Evolutionary conservation across 2,888 invertebrate genomes (phyloP), one percentile per base, ranked within the genome.

Genomic region (Metellina segmentata): DNA sequence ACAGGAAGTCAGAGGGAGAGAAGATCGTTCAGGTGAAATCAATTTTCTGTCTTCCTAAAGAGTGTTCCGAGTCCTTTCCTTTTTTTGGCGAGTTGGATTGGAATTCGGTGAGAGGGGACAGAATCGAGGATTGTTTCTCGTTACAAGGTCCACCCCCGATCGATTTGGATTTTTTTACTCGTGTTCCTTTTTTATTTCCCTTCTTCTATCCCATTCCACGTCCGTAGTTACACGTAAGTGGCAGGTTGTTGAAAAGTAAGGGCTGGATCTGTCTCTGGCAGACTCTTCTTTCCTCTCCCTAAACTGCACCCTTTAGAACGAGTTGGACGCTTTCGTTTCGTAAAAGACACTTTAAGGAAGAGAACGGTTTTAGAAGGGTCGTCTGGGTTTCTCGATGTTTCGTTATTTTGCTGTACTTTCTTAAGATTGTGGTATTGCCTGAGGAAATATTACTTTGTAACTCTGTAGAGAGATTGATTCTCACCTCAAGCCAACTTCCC

Each of bases 11-110:
- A 11, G 71, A 77, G 19, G 77, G 53, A 71, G 49, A 83, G 34
- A 34, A 34, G 69, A 78, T 85, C 89, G 83, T 78, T 89, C 83
- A 89, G 89, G 83, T 79, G 83, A 89, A 89, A 89, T 89, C 78
- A 89, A 89, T 89, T 89, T 61, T 78, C 78, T 75, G 74, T 81
- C 81, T 61, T 71, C 53, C 34, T 70, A 52, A 78, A 87, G 70
- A 79, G 71, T 78, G 85, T 78, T 78, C 77, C 85, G 69, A 79
- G 78, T 71, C 52, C 48, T 72, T 52, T 87, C 70, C 34, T 75
- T 75, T 77, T 69, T 83, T 34, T n/a, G 48, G 70, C 75, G 34
- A 20, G 72, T 13, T 6, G 51, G n/a, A 19, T 79, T 52, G 87
- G 79, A 72, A 79, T 71, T 77, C 61, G 78, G 85, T 83, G 49